phyloP scores from a whole-genome alignment of 1,140 invertebrate species.

The Achroia grisella region DNA sequence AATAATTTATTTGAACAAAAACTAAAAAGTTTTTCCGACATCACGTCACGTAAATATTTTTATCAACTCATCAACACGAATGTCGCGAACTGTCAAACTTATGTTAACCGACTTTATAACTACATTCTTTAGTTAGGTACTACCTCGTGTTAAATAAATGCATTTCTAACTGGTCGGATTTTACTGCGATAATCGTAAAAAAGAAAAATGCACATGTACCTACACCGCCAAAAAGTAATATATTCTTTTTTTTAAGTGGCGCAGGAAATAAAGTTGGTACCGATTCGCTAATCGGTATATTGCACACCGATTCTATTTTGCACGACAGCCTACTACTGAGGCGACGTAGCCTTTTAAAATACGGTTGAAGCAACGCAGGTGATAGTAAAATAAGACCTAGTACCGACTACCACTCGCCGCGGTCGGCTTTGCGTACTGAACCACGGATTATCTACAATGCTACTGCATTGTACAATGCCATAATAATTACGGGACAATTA shows the following conservation, averaged over 20 bases:
- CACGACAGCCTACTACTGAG: constrained; percentile 41
- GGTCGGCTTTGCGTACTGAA: constrained; percentile 35
- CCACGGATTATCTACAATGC: constrained; percentile 5
- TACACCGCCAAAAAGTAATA: constrained; percentile 2
- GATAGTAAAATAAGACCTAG: constrained; percentile 45
- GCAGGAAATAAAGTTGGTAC: constrained; percentile 2
- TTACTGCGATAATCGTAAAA: constrained; percentile 1
- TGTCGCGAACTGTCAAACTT: constrained; percentile 61
- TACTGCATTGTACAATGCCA: constrained; percentile 50
- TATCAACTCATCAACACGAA: constrained; percentile 32
- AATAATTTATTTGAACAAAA: constrained; percentile 7
- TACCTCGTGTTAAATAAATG: constrained; percentile 8
- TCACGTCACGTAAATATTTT: constrained; percentile 54
- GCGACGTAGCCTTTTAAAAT: constrained; percentile 51
- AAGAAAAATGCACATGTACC: too few relatives aligned
- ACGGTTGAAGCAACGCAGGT: constrained; percentile 50
- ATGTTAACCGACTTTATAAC: constrained; percentile 20
- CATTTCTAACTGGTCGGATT: constrained; percentile 15
- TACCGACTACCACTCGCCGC: constrained; percentile 32
- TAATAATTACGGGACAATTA: constrained; percentile 61
- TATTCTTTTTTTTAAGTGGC: neutral
- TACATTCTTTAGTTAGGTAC: neutral
- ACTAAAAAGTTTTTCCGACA: constrained; percentile 23
- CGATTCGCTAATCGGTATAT: constrained; percentile 1
- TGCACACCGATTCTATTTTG: constrained; percentile 8